Evolutionary conservation across 2,888 invertebrate species (phyloP).

Genomic region (Scaptomyza parva): DNA sequence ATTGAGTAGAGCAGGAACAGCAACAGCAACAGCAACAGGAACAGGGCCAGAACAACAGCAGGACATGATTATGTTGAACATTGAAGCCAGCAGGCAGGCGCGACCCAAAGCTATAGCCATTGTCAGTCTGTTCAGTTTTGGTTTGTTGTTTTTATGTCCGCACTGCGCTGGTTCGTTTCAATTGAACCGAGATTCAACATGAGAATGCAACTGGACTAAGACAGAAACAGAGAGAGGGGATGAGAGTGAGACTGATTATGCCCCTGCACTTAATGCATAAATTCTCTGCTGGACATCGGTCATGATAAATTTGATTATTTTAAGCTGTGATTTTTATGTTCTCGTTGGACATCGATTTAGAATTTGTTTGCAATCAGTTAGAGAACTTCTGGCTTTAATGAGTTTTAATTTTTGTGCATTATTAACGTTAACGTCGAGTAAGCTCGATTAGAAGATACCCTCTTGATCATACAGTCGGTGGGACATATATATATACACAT

Average conservation of each 20-base stretch:
- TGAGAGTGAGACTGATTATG: conserved; percentile 28
- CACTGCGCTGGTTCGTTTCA: conserved; percentile 65
- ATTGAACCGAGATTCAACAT: conserved; percentile 62
- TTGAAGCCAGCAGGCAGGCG: conserved; percentile 48
- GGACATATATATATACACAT: too few species aligned
- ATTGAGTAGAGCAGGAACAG: background rate
- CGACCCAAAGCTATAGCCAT: background rate
- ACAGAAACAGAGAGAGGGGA: background rate
- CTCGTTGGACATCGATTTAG: too few species aligned
- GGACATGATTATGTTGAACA: conserved; percentile 78
- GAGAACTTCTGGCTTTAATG: background rate
- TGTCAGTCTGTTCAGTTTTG: conserved; percentile 1
- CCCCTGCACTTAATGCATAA: conserved; percentile 78
- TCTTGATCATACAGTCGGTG: too few species aligned
- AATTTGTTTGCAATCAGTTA: conserved; percentile 15
- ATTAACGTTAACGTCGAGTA: too few species aligned
- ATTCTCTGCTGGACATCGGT: conserved; percentile 76
- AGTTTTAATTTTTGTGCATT: background rate
- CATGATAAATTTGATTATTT: conserved; percentile 59
- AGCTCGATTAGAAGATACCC: too few species aligned
- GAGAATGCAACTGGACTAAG: conserved; percentile 27
- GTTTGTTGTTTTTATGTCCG: conserved; percentile 29
- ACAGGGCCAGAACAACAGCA: conserved; percentile 30
- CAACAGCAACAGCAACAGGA: conserved; percentile 37
- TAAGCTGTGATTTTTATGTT: conserved; percentile 27